Conservation (phyloP, 2,888 invertebrate species). For the Cryptus armator region DNA sequence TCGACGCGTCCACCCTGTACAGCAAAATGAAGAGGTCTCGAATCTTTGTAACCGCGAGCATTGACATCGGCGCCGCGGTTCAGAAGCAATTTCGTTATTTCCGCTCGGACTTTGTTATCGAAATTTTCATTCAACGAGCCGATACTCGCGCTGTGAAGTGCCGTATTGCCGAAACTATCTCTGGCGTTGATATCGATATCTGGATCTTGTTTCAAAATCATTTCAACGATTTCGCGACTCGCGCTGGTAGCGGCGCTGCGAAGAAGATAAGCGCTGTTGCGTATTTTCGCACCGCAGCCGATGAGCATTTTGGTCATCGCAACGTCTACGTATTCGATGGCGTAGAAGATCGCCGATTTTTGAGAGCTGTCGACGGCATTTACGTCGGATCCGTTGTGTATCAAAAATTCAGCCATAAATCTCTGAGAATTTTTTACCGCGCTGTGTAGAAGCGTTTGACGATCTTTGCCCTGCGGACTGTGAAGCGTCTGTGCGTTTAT, state of each 20-base stretch:
- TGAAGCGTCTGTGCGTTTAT: not conserved
- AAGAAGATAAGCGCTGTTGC: not conserved
- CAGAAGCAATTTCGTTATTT: not conserved
- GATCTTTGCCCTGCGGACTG: not conserved
- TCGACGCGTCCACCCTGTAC: not conserved
- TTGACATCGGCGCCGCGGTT: not conserved
- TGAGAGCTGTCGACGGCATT: not conserved
- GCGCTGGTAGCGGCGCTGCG: not conserved
- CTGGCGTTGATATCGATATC: not conserved
- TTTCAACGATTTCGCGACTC: not conserved
- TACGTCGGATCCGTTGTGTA: not conserved
- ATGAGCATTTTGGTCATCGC: not conserved
- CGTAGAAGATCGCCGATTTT: slow-evolving; percentile 3
- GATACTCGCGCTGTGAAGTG: not conserved
- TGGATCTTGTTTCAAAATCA: not conserved
- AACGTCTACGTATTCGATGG: not conserved
- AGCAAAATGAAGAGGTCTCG: not conserved
- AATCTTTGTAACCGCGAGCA: not conserved
- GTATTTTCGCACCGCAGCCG: not conserved
- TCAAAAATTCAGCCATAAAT: not conserved
- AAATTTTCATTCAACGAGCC: not conserved
- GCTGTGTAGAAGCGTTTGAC: slow-evolving; percentile 19
- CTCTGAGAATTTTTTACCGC: not conserved
- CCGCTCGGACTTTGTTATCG: not conserved
- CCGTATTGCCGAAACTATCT: not conserved